A percentile compares a stretch with the other conserved stretches of the same genome.
phyloP scores from a whole-genome alignment of 2,113 vertebrate species.

The Calyptomena viridis region DNA sequence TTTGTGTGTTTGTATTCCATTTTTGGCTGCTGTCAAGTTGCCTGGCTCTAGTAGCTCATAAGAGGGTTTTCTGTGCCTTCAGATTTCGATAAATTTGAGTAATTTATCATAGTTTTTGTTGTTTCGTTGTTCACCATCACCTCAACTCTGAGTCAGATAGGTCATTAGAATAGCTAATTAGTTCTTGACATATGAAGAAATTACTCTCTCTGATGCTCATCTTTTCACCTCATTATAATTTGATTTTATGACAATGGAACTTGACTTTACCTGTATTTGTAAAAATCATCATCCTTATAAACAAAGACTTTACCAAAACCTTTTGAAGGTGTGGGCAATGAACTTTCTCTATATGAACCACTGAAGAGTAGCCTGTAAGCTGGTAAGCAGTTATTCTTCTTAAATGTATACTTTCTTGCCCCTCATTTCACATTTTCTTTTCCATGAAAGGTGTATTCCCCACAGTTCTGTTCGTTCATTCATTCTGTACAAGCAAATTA shows the following conservation, averaged over 20 bases:
- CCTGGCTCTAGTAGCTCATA: background rate
- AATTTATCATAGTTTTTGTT: conserved; percentile 15
- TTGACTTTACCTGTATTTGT: background rate
- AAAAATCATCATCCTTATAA: background rate
- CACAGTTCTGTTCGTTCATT: background rate
- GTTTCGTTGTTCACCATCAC: conserved; percentile 11
- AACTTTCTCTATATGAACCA: background rate
- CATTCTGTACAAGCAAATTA: background rate
- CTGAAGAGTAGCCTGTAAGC: background rate
- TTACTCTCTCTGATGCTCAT: background rate
- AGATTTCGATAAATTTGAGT: background rate
- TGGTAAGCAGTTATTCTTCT: background rate
- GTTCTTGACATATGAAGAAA: conserved; percentile 5
- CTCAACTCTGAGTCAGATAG: conserved; percentile 5
- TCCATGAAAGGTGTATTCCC: background rate
- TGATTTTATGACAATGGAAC: background rate
- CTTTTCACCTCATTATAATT: background rate
- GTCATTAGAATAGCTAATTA: conserved; percentile 17
- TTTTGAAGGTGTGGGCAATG: background rate
- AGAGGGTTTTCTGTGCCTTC: background rate
- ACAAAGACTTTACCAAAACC: background rate
- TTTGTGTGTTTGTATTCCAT: background rate
- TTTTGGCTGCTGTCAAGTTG: background rate
- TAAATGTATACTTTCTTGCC: background rate
- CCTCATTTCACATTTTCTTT: background rate